Conservation (phyloP, 2,888 invertebrate species). For the Phaonia tiefii region DNA sequence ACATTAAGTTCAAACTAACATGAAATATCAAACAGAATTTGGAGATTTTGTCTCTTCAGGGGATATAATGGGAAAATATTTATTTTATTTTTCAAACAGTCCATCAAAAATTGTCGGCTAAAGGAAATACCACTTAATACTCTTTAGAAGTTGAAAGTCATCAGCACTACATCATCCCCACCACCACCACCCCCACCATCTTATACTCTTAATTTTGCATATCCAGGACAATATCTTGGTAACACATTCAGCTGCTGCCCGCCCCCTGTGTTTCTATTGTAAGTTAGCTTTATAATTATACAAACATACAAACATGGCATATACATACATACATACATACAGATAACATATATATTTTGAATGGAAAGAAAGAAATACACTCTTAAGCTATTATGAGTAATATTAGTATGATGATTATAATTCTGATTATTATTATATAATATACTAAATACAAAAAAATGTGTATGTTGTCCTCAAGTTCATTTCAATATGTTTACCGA, state of each 20-base stretch:
- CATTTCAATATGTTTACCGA: slow-evolving; percentile 20
- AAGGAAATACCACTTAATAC: too few species aligned
- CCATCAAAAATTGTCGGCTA: too few species aligned
- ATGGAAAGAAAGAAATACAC: not conserved
- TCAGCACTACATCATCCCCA: too few species aligned
- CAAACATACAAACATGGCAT: not conserved
- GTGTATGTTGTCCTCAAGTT: slow-evolving; percentile 18
- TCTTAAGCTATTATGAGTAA: slow-evolving; percentile 3
- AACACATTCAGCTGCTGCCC: not conserved
- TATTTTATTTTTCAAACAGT: too few species aligned
- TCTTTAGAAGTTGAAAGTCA: too few species aligned
- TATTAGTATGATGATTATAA: not conserved
- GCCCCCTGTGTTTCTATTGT: not conserved
- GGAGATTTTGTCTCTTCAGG: too few species aligned
- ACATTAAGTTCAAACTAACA: too few species aligned
- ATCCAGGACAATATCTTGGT: too few species aligned
- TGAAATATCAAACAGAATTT: too few species aligned
- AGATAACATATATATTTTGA: slow-evolving; percentile 7
- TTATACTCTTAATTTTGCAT: too few species aligned
- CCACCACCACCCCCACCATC: too few species aligned
- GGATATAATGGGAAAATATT: too few species aligned
- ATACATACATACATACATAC: not conserved
- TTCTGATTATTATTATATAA: slow-evolving; percentile 18
- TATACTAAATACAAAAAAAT: slow-evolving; percentile 15
- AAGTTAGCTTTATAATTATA: slow-evolving; percentile 25